Conservation (phyloP, 2,113 vertebrate genomes). For the Neoarius graeffei region DNA sequence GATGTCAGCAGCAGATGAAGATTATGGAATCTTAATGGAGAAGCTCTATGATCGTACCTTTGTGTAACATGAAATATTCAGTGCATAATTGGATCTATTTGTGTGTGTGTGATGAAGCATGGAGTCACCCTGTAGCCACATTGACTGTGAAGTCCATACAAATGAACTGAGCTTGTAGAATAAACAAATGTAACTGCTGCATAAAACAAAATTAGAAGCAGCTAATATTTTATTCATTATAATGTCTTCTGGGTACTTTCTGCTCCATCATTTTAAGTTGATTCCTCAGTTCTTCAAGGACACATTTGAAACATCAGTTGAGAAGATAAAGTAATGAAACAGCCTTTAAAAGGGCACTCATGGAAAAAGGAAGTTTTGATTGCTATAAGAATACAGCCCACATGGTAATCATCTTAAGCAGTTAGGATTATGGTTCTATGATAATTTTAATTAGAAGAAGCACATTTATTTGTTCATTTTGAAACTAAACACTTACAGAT, state of each 20-base stretch:
- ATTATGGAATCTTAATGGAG: neutral
- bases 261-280: neutral
- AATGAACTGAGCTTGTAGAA: neutral
- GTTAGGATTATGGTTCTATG: neutral
- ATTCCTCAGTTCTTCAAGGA: too few relatives aligned
- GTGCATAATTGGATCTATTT: slow-evolving; percentile 16
- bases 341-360: neutral
- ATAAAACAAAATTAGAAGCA: neutral
- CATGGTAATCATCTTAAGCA: neutral
- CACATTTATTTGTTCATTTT: neutral
- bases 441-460: neutral
- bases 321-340: neutral
- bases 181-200: neutral
- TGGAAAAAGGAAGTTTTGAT: neutral
- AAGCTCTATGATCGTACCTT: slow-evolving; percentile 24
- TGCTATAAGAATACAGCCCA: neutral
- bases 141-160: neutral
- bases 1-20: neutral
- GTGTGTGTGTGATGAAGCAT: neutral
- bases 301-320: too few relatives aligned
- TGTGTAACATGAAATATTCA: slow-evolving; percentile 60
- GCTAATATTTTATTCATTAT: neutral
- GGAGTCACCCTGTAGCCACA: too few relatives aligned
- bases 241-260: neutral
- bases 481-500: neutral